Conservation (phyloP, 2,797 vertebrate species). For the Alauda arvensis region DNA sequence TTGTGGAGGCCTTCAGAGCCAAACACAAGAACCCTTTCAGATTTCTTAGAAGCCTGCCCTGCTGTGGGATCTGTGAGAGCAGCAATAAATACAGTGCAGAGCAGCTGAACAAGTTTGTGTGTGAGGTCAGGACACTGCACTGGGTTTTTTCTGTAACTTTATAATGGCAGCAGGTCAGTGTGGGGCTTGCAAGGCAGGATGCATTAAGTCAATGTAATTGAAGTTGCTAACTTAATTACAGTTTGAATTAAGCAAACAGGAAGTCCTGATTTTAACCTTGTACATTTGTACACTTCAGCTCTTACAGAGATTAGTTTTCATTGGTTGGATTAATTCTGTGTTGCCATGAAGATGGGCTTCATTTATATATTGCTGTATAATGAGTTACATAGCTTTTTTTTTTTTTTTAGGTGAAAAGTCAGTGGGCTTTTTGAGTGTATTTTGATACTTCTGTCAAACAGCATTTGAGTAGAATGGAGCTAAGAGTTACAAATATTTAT, state of each 20-base stretch:
- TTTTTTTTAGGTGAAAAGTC: not conserved
- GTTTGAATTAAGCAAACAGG: constrained; percentile 41
- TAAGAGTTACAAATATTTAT: not conserved
- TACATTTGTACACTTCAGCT: constrained; percentile 10
- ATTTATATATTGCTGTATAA: not conserved
- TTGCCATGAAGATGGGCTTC: not conserved
- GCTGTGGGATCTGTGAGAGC: not conserved
- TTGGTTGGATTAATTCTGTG: not conserved
- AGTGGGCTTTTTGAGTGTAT: not conserved
- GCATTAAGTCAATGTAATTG: constrained; percentile 35
- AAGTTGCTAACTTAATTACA: constrained; percentile 29
- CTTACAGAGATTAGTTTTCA: not conserved
- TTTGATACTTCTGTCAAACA: not conserved
- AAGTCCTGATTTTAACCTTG: constrained; percentile 46
- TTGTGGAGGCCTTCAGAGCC: not conserved
- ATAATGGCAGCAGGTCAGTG: not conserved
- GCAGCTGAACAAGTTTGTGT: not conserved
- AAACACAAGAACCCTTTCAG: not conserved
- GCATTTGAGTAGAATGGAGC: not conserved
- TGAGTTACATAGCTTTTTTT: not conserved
- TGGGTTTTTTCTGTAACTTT: not conserved
- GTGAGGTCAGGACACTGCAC: not conserved
- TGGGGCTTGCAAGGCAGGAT: constrained; percentile 26
- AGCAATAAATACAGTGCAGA: not conserved
- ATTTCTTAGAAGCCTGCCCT: not conserved